Evolutionary conservation across 2,797 vertebrate species (phyloP), one percentile per base, ranked within the genome.

Genomic region (Gadopsis marmoratus): DNA sequence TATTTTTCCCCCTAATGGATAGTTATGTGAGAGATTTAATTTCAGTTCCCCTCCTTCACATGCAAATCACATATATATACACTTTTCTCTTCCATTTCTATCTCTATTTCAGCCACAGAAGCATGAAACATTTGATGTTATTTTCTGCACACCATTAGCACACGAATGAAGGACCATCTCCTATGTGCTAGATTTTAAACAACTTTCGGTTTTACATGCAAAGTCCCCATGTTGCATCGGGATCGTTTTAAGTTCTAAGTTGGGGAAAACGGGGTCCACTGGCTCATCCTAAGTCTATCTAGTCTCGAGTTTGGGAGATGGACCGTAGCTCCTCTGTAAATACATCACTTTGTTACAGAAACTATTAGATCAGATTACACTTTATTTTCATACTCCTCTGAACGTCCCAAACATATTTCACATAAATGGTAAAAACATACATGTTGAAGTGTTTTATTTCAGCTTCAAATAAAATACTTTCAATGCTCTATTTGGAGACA

Each of bases 371-470:
- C 29, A 70, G 17, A 51, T 68, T 19, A 35, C 51, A 58, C 29
- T 71, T 60, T 55, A 76, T 74, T 73, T 68, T 69, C 41, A 60
- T 55, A 71, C 43, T 70, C 5, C 50, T 61, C 55, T 62, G 48
- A 47, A 68, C 61, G 50, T 7, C 47, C 58, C 5, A 16, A 16
- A 1, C 12, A 5, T 8, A n/a, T 3, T 2, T 26, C n/a, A 80
- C 58, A 75, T 19, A 12, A 58, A 76, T 2, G 5, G 35, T 72
- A 55, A 76, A 74, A 76, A 66, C 17, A 64, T 8, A 48, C 35
- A 72, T 33, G 74, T 1, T 41, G 1, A 74, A 71, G 29, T 50
- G 47, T 73, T 89, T 89, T 75, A 87, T 83, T 86, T 67, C 33
- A 47, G 47, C 31, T 70, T 51, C 41, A 17, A 68, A 62, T 65